Evolutionary conservation across 2,888 invertebrate species (phyloP).

Genomic region (Drosophila anomelani): DNA sequence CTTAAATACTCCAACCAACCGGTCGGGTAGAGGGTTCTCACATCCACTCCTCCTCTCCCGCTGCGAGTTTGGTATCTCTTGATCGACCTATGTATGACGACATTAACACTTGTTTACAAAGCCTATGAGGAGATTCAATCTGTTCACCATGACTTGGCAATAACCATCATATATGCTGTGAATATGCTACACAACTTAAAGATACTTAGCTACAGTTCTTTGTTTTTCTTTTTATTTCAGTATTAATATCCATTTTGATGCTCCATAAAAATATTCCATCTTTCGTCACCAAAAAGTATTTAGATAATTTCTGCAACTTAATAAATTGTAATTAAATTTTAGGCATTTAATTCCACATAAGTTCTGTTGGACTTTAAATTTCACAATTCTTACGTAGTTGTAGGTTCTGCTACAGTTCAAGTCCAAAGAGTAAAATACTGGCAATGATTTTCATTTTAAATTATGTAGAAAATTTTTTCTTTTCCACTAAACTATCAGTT

Average conservation of each 20-base stretch:
- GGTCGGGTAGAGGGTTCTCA: not conserved
- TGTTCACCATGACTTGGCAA: conserved; percentile 11
- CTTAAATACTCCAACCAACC: conserved; percentile 15
- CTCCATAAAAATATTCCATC: no score
- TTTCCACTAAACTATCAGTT: no score
- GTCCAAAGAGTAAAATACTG: not conserved
- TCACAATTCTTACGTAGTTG: no score
- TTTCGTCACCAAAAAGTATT: no score
- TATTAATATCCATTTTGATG: no score
- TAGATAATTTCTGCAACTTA: no score
- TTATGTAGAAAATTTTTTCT: no score
- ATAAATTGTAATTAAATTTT: no score
- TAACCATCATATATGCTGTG: not conserved
- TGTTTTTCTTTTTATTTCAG: no score
- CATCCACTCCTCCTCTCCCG: not conserved
- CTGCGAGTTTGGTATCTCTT: not conserved
- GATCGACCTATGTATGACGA: not conserved
- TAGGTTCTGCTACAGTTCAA: not conserved
- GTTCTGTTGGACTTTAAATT: no score
- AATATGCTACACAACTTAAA: not conserved
- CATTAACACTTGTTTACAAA: not conserved
- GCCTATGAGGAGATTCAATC: not conserved
- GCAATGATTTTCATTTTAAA: no score
- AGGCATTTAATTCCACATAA: no score
- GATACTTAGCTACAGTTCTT: not conserved